Conservation (phyloP, 2,888 invertebrate species). For the Arrhopalites spinosus region DNA sequence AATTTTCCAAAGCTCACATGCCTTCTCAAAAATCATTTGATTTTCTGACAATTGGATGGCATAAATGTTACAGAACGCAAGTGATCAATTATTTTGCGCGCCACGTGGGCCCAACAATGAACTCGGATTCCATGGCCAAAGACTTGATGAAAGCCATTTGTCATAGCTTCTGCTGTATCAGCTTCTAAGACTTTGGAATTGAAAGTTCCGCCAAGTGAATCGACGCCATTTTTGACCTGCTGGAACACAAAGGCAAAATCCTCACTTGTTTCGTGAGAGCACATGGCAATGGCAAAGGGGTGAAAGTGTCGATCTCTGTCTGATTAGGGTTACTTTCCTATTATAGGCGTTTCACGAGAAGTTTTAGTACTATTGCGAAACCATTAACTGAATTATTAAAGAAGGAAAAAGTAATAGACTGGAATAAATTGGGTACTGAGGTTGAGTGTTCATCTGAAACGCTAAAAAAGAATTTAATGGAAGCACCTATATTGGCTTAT, state of each 20-base stretch:
- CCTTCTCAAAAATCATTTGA: too few relatives aligned
- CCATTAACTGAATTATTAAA: slow-evolving; percentile 23
- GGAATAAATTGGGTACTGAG: background rate
- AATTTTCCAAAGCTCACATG: too few relatives aligned
- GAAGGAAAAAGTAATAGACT: slow-evolving; percentile 1
- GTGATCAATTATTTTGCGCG: slow-evolving; percentile 5
- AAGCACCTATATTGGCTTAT: slow-evolving; percentile 4
- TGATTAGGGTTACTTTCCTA: slow-evolving; percentile 38
- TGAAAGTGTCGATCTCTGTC: slow-evolving; percentile 37
- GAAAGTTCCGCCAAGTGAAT: background rate
- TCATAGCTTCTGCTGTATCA: slow-evolving; percentile 36
- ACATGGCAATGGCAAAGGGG: slow-evolving; percentile 23
- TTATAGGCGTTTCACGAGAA: slow-evolving; percentile 41
- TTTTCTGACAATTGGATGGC: too few relatives aligned
- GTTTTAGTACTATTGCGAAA: slow-evolving; percentile 25
- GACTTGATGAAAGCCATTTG: slow-evolving; percentile 11
- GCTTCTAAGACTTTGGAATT: slow-evolving; percentile 22
- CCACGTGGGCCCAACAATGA: slow-evolving; percentile 30
- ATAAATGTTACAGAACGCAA: too few relatives aligned
- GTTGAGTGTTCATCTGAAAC: background rate
- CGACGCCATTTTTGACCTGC: background rate
- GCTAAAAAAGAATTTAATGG: background rate
- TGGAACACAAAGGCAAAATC: slow-evolving; percentile 31
- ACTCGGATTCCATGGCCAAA: slow-evolving; percentile 22
- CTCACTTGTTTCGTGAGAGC: slow-evolving; percentile 1